These are phyloP conservation scores for Burhinus oedicnemus DNA, from an alignment of 2,113 vertebrate genomes.

Conservation along the genomic window DNA sequence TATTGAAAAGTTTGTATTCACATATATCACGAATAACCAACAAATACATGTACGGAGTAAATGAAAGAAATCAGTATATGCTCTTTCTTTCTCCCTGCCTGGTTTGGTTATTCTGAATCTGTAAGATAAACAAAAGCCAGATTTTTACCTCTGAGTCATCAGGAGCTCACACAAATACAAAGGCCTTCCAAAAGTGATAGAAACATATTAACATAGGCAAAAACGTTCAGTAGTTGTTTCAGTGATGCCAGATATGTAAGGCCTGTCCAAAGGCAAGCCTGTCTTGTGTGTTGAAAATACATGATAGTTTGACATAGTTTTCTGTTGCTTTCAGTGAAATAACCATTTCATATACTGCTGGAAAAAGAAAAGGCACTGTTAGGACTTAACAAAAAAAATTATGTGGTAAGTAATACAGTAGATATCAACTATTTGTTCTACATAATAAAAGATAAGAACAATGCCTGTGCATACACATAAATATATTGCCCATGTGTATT, in stretches of 20 bases:
- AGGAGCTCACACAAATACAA: neutral
- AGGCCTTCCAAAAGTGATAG: neutral
- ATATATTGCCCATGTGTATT: neutral
- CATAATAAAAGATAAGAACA: neutral
- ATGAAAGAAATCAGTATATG: neutral
- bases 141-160: neutral
- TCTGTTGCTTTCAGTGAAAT: neutral
- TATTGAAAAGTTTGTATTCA: neutral
- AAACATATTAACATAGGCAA: neutral
- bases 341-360: neutral
- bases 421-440: neutral
- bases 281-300: neutral
- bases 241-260: neutral
- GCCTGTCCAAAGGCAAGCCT: neutral
- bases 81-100: neutral
- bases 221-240: neutral
- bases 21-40: neutral
- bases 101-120: neutral
- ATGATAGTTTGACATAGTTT: neutral
- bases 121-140: neutral
- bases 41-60: neutral
- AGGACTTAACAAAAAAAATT: neutral
- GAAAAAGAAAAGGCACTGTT: neutral
- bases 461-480: neutral
- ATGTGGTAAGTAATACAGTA: neutral